These are phyloP conservation scores for Dinothrombium tinctorium DNA, from an alignment of 1,140 invertebrate species.

Conservation along the genomic window DNA sequence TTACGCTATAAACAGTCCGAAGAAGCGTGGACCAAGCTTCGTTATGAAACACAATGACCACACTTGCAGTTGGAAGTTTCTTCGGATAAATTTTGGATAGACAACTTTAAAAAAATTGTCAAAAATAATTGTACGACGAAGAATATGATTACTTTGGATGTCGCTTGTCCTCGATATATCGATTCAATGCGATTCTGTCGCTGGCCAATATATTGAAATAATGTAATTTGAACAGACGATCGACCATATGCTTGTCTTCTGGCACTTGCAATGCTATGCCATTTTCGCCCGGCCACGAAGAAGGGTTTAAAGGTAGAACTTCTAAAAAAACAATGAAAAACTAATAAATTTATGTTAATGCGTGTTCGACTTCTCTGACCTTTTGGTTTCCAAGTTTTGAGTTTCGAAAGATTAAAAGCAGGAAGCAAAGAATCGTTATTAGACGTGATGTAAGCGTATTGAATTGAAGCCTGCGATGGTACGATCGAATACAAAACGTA, in stretches of 20 bases:
- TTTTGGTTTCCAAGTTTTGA: no score
- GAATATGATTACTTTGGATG: conserved; percentile 31
- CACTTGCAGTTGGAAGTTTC: not conserved
- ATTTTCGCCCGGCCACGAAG: not conserved
- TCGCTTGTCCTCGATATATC: conserved; percentile 64
- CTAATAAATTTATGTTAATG: no score
- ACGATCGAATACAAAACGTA: no score
- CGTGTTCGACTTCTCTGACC: no score
- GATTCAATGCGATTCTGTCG: conserved; percentile 68
- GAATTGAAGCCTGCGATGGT: no score
- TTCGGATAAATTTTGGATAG: not conserved
- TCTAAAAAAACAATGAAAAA: no score
- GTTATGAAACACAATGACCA: conserved; percentile 70
- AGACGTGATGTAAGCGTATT: no score
- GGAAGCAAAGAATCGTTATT: no score
- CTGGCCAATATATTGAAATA: conserved; percentile 71
- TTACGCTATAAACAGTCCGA: conserved; percentile 56
- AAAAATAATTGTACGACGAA: not conserved
- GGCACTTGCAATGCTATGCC: not conserved
- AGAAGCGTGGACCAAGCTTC: conserved; percentile 62
- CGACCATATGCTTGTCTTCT: not conserved
- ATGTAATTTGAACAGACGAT: not conserved
- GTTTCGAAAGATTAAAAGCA: no score
- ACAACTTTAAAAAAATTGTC: not conserved
- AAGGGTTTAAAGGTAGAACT: no score